Evolutionary conservation across 2,113 vertebrate genomes (phyloP).

Genomic region (Lutjanus erythropterus): DNA sequence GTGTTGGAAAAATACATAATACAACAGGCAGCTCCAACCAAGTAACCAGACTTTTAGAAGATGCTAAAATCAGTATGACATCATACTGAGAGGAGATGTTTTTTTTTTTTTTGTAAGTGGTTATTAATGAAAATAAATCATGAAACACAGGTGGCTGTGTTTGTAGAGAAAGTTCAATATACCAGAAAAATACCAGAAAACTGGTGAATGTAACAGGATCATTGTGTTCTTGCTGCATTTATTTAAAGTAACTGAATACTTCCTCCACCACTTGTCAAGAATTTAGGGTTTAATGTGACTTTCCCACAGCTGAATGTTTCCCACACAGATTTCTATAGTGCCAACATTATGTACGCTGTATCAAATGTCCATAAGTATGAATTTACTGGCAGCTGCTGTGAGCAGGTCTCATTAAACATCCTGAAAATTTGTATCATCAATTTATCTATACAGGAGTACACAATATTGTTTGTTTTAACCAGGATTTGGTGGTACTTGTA

Average conservation of each 20-base stretch:
- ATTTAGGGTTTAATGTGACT: background rate
- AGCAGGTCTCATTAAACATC: background rate
- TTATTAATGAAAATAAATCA: no score
- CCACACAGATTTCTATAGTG: slow-evolving; percentile 14
- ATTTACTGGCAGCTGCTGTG: slow-evolving; percentile 24
- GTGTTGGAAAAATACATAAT: background rate
- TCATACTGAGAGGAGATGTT: no score
- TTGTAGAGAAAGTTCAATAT: no score
- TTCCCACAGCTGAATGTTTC: slow-evolving; percentile 34
- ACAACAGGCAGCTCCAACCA: no score
- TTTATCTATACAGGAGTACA: background rate
- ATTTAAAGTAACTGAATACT: background rate
- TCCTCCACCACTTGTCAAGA: no score
- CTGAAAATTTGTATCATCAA: background rate
- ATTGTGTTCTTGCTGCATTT: background rate
- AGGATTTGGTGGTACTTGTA: background rate
- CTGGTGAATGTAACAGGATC: no score
- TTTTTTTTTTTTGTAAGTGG: no score
- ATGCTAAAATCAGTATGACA: no score
- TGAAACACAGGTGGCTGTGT: no score
- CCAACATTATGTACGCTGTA: slow-evolving; percentile 35
- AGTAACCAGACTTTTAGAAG: no score
- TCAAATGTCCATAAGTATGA: slow-evolving; percentile 36
- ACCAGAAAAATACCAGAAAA: no score
- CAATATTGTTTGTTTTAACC: background rate